Evolutionary conservation across 2,113 vertebrate species (phyloP).

Genomic region (Spea multiplicata): DNA sequence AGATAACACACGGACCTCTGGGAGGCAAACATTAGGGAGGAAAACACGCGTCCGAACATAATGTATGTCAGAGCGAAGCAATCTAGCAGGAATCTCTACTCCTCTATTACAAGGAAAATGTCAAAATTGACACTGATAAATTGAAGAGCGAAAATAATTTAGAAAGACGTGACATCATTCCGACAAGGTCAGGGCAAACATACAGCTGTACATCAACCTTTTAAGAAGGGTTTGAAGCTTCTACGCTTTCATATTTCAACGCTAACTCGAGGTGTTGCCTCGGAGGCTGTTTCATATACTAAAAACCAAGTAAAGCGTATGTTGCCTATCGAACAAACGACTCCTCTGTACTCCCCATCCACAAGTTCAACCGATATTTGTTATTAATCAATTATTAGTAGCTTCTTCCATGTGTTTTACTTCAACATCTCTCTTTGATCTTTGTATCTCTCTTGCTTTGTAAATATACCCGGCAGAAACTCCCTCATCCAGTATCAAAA

Average conservation of each 20-base stretch:
- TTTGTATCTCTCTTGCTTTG: too few relatives aligned
- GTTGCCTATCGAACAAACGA: too few relatives aligned
- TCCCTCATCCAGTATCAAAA: too few relatives aligned
- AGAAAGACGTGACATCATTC: neutral
- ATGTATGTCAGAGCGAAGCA: conserved; percentile 24
- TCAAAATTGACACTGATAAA: conserved; percentile 21
- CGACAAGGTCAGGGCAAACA: conserved; percentile 12
- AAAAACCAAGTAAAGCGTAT: too few relatives aligned
- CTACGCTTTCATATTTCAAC: neutral
- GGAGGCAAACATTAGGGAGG: conserved; percentile 27
- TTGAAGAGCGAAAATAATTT: neutral
- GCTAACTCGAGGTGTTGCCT: neutral
- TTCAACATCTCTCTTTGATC: too few relatives aligned
- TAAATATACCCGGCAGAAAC: too few relatives aligned
- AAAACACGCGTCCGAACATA: conserved; percentile 38
- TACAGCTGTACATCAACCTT: neutral
- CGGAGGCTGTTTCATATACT: too few relatives aligned
- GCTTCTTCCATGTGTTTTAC: too few relatives aligned
- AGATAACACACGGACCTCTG: conserved; percentile 24
- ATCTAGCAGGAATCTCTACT: conserved; percentile 19
- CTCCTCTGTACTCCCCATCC: too few relatives aligned
- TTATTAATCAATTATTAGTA: too few relatives aligned
- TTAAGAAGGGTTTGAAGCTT: neutral
- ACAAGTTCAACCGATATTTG: too few relatives aligned
- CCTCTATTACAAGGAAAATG: conserved; percentile 23